Percentiles rank a stretch among this genome's conserved stretches.
Evolutionary conservation across 2,797 vertebrate species (phyloP).

Genomic region (Periparus ater): DNA sequence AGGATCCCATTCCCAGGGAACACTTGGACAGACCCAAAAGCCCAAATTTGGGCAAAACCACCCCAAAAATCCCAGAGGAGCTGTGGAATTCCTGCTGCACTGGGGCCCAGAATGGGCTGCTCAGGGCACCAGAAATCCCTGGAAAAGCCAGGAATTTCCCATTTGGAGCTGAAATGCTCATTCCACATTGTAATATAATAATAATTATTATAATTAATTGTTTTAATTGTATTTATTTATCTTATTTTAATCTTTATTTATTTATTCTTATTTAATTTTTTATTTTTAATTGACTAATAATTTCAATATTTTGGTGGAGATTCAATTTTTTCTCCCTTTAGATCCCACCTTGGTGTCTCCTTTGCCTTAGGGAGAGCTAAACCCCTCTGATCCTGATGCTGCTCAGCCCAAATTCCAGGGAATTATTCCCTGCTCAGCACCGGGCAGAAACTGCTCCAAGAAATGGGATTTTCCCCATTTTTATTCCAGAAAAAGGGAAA

Average conservation of each 20-base stretch:
- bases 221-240: too few relatives aligned
- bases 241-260: too few relatives aligned
- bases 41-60: not conserved
- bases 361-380: not conserved
- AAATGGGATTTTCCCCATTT: not conserved
- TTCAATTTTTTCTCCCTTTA: too few relatives aligned
- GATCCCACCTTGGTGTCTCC: not conserved
- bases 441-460: not conserved
- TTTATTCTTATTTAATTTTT: too few relatives aligned
- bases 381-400: not conserved
- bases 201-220: too few relatives aligned
- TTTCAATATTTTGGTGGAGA: not conserved
- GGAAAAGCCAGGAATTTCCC: not conserved
- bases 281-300: not conserved
- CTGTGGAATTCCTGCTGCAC: not conserved
- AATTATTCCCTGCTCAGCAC: not conserved
- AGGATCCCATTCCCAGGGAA: not conserved
- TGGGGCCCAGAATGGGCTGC: accelerated
- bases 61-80: not conserved
- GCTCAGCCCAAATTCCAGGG: not conserved
- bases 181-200: too few relatives aligned
- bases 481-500: not conserved
- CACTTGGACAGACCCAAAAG: not conserved
- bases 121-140: not conserved
- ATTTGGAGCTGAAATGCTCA: not conserved